A percentile compares a stretch with the other conserved stretches of the same genome.
These are phyloP conservation scores for Gallinago nigripennis DNA, from an alignment of 2,797 vertebrate genomes.

Conservation along the genomic window DNA sequence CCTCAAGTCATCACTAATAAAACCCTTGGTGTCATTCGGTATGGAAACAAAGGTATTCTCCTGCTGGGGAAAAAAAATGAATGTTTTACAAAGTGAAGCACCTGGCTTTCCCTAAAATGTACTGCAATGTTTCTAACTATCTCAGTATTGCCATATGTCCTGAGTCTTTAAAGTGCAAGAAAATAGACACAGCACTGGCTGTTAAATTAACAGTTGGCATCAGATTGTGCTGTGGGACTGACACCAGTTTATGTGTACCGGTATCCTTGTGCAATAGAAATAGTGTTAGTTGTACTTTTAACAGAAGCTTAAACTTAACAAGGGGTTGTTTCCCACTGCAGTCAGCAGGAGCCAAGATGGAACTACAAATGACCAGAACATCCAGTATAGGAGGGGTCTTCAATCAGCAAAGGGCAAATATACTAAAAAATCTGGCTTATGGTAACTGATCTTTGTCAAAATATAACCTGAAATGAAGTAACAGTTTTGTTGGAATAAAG, in stretches of 20 bases:
- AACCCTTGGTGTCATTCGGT: not conserved
- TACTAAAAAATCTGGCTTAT: not conserved
- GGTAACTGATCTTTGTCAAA: not conserved
- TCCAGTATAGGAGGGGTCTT: not conserved
- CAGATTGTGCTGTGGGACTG: not conserved
- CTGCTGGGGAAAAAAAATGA: not conserved
- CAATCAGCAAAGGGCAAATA: not conserved
- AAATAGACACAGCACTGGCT: not conserved
- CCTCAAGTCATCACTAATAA: not conserved
- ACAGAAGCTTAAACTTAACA: not conserved
- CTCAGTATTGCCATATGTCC: not conserved
- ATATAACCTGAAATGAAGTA: not conserved
- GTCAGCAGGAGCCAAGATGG: not conserved
- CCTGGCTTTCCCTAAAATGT: not conserved
- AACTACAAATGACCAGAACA: not conserved
- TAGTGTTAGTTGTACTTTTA: not conserved
- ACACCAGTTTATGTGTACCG: not conserved
- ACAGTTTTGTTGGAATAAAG: not conserved
- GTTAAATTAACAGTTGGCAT: not conserved
- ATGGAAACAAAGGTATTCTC: not conserved
- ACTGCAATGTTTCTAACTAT: not conserved
- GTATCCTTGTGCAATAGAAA: not conserved
- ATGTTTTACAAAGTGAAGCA: not conserved
- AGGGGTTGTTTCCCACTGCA: not conserved
- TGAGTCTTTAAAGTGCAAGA: not conserved